Percentiles rank a stretch among this genome's conserved stretches.
Evolutionary conservation across 2,797 vertebrate species (phyloP).

Genomic region (Phrynocephalus vlangalii): DNA sequence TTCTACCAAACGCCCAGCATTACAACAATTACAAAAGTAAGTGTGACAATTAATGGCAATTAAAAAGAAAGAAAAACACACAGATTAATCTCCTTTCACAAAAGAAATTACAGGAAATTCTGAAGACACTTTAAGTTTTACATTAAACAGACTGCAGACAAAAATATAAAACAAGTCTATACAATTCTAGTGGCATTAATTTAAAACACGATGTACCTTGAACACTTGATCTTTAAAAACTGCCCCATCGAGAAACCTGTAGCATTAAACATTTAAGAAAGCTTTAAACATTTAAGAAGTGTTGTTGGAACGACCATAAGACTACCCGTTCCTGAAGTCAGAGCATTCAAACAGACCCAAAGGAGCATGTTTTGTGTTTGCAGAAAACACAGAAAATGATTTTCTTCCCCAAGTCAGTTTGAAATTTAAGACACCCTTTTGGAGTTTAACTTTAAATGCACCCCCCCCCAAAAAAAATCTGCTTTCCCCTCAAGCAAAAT

Average conservation of each 20-base stretch:
- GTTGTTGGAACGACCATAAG: conserved; percentile 48
- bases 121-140: conserved; percentile 16
- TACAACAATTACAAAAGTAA: neutral
- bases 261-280: neutral
- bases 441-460: neutral
- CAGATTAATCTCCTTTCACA: conserved; percentile 17
- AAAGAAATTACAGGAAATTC: conserved; percentile 26
- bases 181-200: no score
- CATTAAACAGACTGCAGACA: neutral
- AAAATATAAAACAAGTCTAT: neutral
- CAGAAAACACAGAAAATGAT: conserved; percentile 61
- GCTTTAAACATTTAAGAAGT: conserved; percentile 12
- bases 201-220: no score
- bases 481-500: no score
- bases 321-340: conserved; percentile 57
- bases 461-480: neutral
- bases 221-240: no score
- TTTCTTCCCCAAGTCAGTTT: conserved; percentile 48
- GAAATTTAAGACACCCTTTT: conserved; percentile 56
- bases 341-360: conserved; percentile 42
- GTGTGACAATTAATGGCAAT: neutral
- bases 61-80: neutral
- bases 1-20: no score
- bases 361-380: conserved; percentile 55
- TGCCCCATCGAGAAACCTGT: neutral